Evolutionary conservation across 23 tunicate genomes (phyloP), one percentile per base, ranked within the genome.

Genomic region (Botrylloides violaceus): DNA sequence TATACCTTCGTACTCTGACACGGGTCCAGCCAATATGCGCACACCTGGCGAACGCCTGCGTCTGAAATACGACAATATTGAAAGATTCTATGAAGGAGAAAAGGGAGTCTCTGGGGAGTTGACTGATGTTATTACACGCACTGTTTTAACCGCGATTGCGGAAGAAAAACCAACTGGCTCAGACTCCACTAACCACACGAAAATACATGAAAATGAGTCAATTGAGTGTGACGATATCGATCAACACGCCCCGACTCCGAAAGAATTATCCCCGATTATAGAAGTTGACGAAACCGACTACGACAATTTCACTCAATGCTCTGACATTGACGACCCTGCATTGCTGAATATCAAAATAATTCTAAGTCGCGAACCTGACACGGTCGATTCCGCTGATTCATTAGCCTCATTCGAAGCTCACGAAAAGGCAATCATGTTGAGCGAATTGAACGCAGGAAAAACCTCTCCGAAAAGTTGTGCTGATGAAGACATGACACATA

Each of bases 371-470:
- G 49, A 28, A 2, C 19, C 56, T 15, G 56, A 77, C 29, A 61
- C 36, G 4, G 63, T 78, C 32, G 72, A 68, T 3, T 87, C 95
- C 2, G 79, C 24, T 36, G 95, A 87, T 53, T 87, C 95, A 1
- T 58, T 87, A 5, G 79, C 84, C 0, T 87, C 95, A 21, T 87
- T 87, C 36, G 95, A 87, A 76, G 95, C 95, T 29, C 74, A 80
- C 43, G 95, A 87, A 63, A 76, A 70, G 36, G 53, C 66, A 9
- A 1, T 79, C n/a, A 12, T 23, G 25, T 3, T 38, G 3, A 20
- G n/a, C 19, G 57, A 50, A 28, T 64, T 47, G 58, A 59, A 70
- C 59, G 35, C n/a, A 32, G 5, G 65, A 12, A 33, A 59, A 71
- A 58, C 36, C 34, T 36, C 55, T 22, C 34, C 39, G 71, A 75